Base-by-base conservation (phyloP, 64 coral and sea anemone genomes). In the Dendronephthya gigantea region DNA sequence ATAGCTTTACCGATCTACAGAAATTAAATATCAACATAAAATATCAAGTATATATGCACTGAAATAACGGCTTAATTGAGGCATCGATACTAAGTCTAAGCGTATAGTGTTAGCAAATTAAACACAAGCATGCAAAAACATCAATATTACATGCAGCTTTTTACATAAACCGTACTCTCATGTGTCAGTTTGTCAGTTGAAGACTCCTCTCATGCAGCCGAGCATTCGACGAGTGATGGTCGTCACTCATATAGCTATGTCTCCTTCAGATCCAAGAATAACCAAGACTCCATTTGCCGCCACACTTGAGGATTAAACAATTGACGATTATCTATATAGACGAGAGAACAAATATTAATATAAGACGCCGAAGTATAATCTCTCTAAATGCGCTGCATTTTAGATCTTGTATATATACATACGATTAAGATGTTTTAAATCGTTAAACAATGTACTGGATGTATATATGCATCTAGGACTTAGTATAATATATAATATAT, bases 11-110 rank as follows among this genome's bases (percentile, higher is more conserved):
- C 6, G 19, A 66, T 66, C 6, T 66, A 7, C 29, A 6, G 19
- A 66, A 66, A 66, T 66, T 30, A 66, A 66, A 66, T 66, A 30
- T 66, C 58, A 66, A 66, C 19, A 66, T 66, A n/a, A 66, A 45
- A 45, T 45, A 45, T 45, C 41, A 45, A 6, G 11, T 45, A 30
- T 66, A 66, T 22, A 66, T 66, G 58, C 58, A 66, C 22, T 66
- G 29, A 66, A 66, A 66, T 66, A 66, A 66, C 29, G 6, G 58
- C 58, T 66, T 30, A 66, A 66, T 15, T 66, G 19, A 66, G 5
- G 58, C 29, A 22, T 22, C 19, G 58, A 66, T 15, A 66, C 58
- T 66, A 66, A 66, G 19, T 66, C 19, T 66, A 7, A 5, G 6
- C 19, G 6, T 30, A 15, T 30, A 15, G 2, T 15, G 58, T 3